phyloP scores from a whole-genome alignment of 2,797 vertebrate genomes.

The Mionectes olivaceus region DNA sequence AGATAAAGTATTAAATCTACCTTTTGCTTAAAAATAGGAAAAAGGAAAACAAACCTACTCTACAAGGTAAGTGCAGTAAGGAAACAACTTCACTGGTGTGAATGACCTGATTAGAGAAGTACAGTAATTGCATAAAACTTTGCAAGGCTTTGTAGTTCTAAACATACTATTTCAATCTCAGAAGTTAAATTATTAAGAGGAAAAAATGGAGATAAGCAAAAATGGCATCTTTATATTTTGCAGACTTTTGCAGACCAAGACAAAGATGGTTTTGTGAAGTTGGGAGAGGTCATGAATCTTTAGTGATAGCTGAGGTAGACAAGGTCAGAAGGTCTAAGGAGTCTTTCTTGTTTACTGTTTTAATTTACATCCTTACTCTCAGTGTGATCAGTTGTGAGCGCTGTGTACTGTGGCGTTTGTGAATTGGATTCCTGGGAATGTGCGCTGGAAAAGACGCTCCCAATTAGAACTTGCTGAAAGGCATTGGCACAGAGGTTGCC shows the following conservation, averaged over 20 bases:
- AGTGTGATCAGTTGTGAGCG: fast-evolving
- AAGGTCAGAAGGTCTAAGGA: neutral
- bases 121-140: conserved; percentile 15
- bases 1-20: conserved; percentile 66
- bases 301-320: neutral
- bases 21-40: conserved; percentile 59
- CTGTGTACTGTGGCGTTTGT: fast-evolving
- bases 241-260: neutral
- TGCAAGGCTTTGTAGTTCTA: neutral
- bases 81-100: conserved; percentile 10
- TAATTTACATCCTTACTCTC: neutral
- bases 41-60: conserved; percentile 29
- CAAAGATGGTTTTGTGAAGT: neutral
- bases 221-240: neutral
- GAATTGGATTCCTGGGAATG: neutral
- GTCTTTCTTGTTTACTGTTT: neutral
- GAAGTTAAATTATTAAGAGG: neutral
- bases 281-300: neutral
- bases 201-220: neutral
- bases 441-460: neutral
- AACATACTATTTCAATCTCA: neutral
- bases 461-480: neutral
- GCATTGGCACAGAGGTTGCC: neutral
- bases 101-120: conserved; percentile 35
- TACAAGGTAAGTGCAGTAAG: conserved; percentile 2